These are phyloP conservation scores for Poecilia gillii DNA, from an alignment of 2,797 vertebrate species.

Conservation along the genomic window DNA sequence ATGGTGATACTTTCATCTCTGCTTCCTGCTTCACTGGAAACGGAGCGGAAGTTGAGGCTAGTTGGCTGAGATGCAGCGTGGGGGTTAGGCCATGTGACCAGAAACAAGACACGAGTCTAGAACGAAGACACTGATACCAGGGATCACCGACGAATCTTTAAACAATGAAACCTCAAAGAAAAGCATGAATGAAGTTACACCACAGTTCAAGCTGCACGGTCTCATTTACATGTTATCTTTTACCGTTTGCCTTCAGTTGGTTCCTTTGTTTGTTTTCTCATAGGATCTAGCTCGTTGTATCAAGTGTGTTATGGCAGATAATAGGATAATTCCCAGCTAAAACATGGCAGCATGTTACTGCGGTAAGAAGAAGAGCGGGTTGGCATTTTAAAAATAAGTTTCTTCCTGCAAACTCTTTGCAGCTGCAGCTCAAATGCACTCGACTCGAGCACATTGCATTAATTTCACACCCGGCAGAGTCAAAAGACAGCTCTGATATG, in stretches of 20 bases:
- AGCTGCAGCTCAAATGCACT: conserved; percentile 31
- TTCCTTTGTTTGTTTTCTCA: neutral
- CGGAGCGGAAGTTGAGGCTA: conserved; percentile 76
- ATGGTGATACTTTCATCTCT: conserved; percentile 75
- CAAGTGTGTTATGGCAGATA: neutral
- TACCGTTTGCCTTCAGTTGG: neutral
- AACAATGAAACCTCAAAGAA: conserved; percentile 62
- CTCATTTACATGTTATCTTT: neutral
- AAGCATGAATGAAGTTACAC: conserved; percentile 63
- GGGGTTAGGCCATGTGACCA: conserved; percentile 65
- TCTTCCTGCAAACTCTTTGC: conserved; percentile 17
- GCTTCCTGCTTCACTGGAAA: conserved; percentile 83
- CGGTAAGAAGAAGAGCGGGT: neutral
- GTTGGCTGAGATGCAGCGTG: conserved; percentile 58
- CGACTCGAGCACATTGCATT: conserved; percentile 31
- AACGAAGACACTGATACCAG: conserved; percentile 42
- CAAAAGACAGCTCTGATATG: conserved; percentile 23
- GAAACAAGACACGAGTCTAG: conserved; percentile 51
- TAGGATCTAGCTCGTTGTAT: neutral
- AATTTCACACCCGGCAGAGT: conserved; percentile 41
- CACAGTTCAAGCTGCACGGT: neutral
- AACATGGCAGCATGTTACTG: neutral
- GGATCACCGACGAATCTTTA: conserved; percentile 60
- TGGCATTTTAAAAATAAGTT: conserved; percentile 1
- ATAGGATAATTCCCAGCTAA: neutral